These are phyloP conservation scores for Lagodon rhomboides DNA, from an alignment of 2,797 vertebrate species.

Conservation along the genomic window DNA sequence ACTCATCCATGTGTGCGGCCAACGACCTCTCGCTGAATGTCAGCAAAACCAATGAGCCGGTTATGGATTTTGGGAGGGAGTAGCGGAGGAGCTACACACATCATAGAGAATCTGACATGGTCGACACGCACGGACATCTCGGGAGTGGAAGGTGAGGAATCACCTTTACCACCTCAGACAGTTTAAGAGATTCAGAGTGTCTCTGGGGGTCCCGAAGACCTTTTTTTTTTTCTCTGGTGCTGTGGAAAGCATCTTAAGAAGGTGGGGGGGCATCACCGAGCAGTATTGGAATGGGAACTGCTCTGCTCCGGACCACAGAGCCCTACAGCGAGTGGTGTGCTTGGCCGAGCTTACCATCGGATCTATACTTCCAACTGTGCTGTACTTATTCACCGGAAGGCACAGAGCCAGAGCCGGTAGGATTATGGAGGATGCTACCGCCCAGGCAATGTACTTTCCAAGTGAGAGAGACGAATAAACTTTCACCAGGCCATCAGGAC, in stretches of 20 bases:
- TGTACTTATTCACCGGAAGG: neutral
- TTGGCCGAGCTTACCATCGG: neutral
- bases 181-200: neutral
- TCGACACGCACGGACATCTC: neutral
- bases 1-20: neutral
- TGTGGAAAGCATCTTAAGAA: neutral
- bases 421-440: conserved; percentile 4
- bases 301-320: neutral
- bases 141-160: neutral
- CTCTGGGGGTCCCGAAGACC: neutral
- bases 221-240: neutral
- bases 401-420: neutral
- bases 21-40: neutral
- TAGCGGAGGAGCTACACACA: neutral
- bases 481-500: neutral
- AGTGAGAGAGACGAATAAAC: neutral
- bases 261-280: neutral
- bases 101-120: neutral
- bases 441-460: neutral
- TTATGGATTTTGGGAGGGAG: neutral
- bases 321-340: neutral
- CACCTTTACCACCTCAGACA: neutral
- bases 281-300: neutral
- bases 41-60: neutral
- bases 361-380: conserved; percentile 3